phyloP scores from a whole-genome alignment of 2,797 vertebrate species.

The Thamnophis elegans region DNA sequence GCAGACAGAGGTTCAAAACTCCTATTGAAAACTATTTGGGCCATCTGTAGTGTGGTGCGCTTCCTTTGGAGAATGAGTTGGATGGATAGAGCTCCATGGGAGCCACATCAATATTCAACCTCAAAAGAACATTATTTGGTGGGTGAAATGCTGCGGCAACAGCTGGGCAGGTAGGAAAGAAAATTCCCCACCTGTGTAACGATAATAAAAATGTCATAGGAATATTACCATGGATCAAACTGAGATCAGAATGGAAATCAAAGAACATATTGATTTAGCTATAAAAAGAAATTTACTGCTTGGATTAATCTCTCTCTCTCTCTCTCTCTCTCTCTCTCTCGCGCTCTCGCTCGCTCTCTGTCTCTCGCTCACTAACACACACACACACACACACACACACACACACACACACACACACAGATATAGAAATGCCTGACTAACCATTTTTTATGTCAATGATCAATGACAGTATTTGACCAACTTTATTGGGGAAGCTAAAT shows the following conservation, averaged over 20 bases:
- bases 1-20: not conserved
- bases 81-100: not conserved
- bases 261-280: not conserved
- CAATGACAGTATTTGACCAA: not conserved
- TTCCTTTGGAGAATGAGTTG: not conserved
- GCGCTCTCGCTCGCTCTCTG: too few relatives aligned
- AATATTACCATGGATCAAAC: not conserved
- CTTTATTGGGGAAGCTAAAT: not conserved
- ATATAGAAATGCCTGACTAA: not conserved
- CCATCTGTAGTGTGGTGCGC: not conserved
- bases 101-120: not conserved
- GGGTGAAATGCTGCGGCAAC: not conserved
- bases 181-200: not conserved
- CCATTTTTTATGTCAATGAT: not conserved
- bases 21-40: not conserved
- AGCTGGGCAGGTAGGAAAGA: not conserved
- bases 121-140: not conserved
- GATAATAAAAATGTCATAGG: slow-evolving; percentile 6
- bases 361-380: too few relatives aligned
- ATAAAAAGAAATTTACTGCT: not conserved
- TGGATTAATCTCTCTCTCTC: not conserved
- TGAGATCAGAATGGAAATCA: not conserved
- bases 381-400: too few relatives aligned
- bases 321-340: too few relatives aligned
- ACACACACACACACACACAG: not conserved